Base-by-base conservation (phyloP, 2,797 vertebrate species). In the Amblyraja radiata region DNA sequence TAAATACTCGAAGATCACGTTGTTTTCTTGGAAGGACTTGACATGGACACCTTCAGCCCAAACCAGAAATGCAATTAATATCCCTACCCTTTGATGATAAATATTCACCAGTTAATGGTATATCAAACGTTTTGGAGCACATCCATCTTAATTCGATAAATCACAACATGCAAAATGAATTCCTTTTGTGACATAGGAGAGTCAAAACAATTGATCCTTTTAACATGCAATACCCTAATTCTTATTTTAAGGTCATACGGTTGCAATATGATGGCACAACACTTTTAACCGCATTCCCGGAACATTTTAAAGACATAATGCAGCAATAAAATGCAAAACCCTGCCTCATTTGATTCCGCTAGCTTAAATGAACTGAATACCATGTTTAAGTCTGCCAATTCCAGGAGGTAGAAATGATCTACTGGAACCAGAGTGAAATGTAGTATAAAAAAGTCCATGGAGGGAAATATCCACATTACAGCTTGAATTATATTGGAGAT, bases 331-430 rank as follows among this genome's bases (percentile, higher is more conserved):
- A 76, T 25, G 58, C 71, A 91, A 91, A 36, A 73, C 65, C 10
- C 68, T 58, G 90, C 90, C 39, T 92, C 90, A 92, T 92, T 76
- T 54, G 71, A 92, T 92, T 76, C 39, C 28, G 71, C 90, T 92
- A 74, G 90, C 58, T 76, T 92, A 39, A 92, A 92, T 28, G 54
- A 71, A 92, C 71, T 92, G 71, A 76, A 76, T 76, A 71, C 71
- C 71, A 92, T 92, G 46, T 25, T 92, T 76, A 74, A n/a, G 68
- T 23, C 46, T 92, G 90, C 90, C 71, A 92, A 76, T 92, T 92
- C 71, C 25, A 58, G 23, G 71, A 92, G 90, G 90, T n/a, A n/a
- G 71, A 92, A 36, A 92, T 76, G 39, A 39, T 76, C 90, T 76
- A 76, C 71, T 92, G 90, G 90, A 92, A 76, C 36, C 54, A 23